Evolutionary conservation across 2,113 vertebrate genomes (phyloP).

Genomic region (Columba livia): DNA sequence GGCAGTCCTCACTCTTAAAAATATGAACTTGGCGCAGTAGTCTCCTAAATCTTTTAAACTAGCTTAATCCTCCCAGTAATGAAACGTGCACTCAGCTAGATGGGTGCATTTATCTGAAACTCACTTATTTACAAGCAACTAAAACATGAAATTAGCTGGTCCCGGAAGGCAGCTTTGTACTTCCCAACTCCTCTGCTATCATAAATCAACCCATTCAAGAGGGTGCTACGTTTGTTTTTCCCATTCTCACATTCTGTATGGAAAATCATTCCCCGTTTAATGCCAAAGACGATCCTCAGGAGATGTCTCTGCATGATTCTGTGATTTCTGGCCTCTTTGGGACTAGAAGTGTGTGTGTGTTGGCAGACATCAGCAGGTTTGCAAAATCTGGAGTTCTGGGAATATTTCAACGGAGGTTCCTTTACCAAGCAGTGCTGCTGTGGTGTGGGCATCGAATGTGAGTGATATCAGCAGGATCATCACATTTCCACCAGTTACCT

Average conservation of each 20-base stretch:
- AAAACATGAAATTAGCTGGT: conserved; percentile 68
- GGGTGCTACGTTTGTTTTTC: conserved; percentile 66
- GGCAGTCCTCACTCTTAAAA: conserved; percentile 19
- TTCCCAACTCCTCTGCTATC: conserved; percentile 31
- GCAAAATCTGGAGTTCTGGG: conserved; percentile 52
- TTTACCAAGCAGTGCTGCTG: conserved; percentile 35
- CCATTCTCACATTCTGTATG: conserved; percentile 57
- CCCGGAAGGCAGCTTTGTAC: conserved; percentile 32
- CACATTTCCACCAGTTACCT: not conserved
- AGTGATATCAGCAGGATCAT: not conserved
- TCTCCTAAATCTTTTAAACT: conserved; percentile 60
- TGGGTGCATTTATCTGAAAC: conserved; percentile 59
- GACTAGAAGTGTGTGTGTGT: not conserved
- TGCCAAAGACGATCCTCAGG: conserved; percentile 45
- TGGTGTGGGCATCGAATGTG: not conserved
- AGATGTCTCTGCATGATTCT: conserved; percentile 32
- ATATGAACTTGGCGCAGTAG: conserved; percentile 2
- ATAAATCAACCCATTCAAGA: conserved; percentile 66
- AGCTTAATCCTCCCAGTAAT: conserved; percentile 53
- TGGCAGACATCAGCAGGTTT: conserved; percentile 51
- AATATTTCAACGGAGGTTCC: conserved; percentile 33
- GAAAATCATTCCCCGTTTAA: conserved; percentile 44
- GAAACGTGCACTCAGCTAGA: conserved; percentile 35
- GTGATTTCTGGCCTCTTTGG: conserved; percentile 67
- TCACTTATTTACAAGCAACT: conserved; percentile 63